Evolutionary conservation across 2,888 invertebrate genomes (phyloP), one percentile per base, ranked within the genome.

Genomic region (Anagyrus pseudococci): DNA sequence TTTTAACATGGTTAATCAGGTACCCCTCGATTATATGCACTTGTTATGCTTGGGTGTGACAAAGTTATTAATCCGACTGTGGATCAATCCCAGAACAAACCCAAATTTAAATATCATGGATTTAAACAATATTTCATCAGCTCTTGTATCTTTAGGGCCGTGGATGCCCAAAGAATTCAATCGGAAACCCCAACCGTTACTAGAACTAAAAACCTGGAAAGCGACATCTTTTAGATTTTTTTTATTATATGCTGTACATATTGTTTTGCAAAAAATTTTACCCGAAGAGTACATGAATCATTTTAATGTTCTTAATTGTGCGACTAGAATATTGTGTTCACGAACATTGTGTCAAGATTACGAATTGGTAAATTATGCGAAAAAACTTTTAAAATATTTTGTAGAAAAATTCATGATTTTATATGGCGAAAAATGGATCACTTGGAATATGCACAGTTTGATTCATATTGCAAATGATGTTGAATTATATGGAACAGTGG

Each of bases 401-500:
- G 55, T 55, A 0, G n/a, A 23, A 19, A 29, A 46, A 33, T 29
- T 46, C 13, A 46, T 29, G 43, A 15, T 1, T 33, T 2, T 55
- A 2, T 64, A 60, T 25, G 50, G 40, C 2, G 26, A 41, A 13
- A 25, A 50, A 0, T 59, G 29, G 6, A 4, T 64, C 4, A 43
- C 59, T 2, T 64, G 37, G 23, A 63, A 58, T 44, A 40, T 54
- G n/a, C 63, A 63, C 37, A 47, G 53, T 23, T 54, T 63, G 29
- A 40, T 64, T 19, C 58, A 64, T 26, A 48, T 64, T 15, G 49
- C 59, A 33, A 19, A 23, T 13, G 17, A 40, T 49, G 55, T 59
- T 23, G 41, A 55, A 44, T 19, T 29, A n/a, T 59, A 48, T n/a
- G 55, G 59, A 17, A 49, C 59, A 13, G n/a, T 49, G 6, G 59